phyloP scores from a whole-genome alignment of 2,797 vertebrate genomes.

The Onychomys arenicola region DNA sequence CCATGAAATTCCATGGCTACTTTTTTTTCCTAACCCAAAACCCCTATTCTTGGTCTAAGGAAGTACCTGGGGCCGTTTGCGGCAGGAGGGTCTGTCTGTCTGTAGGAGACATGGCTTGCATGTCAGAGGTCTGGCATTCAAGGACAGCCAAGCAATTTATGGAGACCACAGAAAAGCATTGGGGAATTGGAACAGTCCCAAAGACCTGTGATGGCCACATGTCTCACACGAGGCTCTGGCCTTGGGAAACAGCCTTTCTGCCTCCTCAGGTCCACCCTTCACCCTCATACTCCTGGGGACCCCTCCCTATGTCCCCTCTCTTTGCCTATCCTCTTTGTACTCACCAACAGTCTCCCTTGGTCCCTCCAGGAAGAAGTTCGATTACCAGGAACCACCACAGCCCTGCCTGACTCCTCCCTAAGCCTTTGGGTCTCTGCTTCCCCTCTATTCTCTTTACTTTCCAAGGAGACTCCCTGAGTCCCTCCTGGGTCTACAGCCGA shows the following conservation, averaged over 20 bases:
- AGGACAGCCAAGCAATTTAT: not conserved
- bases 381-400: not conserved
- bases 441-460: not conserved
- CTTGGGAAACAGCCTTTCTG: not conserved
- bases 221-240: not conserved
- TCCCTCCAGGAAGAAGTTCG: not conserved
- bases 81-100: not conserved
- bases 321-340: rapidly evolving
- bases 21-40: slow-evolving; percentile 32
- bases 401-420: not conserved
- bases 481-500: not conserved
- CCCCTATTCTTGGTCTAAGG: not conserved
- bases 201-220: not conserved
- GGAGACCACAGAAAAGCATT: not conserved
- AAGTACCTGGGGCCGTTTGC: slow-evolving; percentile 6
- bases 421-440: not conserved
- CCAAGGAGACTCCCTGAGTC: not conserved
- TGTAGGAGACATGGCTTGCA: not conserved
- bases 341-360: not conserved
- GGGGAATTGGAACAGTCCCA: not conserved
- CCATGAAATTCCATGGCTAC: not conserved
- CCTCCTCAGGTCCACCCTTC: not conserved
- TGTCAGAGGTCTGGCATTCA: not conserved
- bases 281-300: not conserved
- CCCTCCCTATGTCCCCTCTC: too few species aligned